Base-by-base conservation (phyloP, 2,888 invertebrate genomes). In the Amaurobius ferox region DNA sequence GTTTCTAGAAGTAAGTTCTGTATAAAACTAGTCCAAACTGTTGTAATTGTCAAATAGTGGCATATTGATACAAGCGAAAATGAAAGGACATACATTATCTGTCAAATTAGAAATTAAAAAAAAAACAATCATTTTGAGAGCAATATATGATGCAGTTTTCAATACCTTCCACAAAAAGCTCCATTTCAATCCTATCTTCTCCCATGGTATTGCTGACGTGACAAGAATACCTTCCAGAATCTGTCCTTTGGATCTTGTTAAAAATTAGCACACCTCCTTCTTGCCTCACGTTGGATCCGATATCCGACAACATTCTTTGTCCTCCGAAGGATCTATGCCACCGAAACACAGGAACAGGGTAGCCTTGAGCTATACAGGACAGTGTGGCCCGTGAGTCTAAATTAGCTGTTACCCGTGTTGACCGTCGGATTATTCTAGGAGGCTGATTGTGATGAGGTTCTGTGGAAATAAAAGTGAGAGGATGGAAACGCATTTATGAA, bases 341-440 rank as follows among this genome's bases (percentile, higher is more conserved):
- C 94, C 94, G 94, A 93, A 94, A 94, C 87, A 94, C 90, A 89
- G 95, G 95, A 89, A 95, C 94, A 62, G 95, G 95, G 92, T 93
- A 94, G 11, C 93, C 94, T 91, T 95, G 95, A 67, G 94, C 94
- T 90, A 94, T 94, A 90, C 95, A 95, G 74, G 94, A 91, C 81
- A 95, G 91, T 19, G 93, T 93, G 90, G 94, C 92, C 90, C 93
- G 48, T 70, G 92, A 91, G 28, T 91, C 91, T 0, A 61, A 19
- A 19, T 39, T 44, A 0, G 85, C 86, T 29, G 61, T 55, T 7
- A 88, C 72, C 0, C 86, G 64, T 6, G 74, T 85, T n/a, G 81
- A 83, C 16, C 87, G 79, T 66, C 87, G 87, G 19, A 77, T 88
- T 0, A 89, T 87, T 30, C 88, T 76, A 9, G 89, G 89, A 6